Conservation (phyloP, 2,888 invertebrate species). For the Odontocolon sp. region DNA sequence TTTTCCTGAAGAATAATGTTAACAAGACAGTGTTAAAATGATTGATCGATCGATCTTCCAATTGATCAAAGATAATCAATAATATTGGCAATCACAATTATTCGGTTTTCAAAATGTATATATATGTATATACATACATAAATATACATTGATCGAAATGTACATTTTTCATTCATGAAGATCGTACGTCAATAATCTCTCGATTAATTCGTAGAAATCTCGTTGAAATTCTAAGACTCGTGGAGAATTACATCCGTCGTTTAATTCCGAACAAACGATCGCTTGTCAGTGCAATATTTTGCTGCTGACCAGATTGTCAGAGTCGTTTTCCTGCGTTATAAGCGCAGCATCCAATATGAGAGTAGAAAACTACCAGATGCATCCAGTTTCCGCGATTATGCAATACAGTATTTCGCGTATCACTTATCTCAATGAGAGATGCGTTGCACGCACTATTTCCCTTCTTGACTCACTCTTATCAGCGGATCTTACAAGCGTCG, state of each 20-base stretch:
- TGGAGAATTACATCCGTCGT: constrained; percentile 30
- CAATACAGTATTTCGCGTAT: constrained; percentile 54
- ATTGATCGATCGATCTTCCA: constrained; percentile 29
- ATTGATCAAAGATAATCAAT: constrained; percentile 18
- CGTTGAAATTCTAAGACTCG: constrained; percentile 20
- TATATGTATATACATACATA: no score
- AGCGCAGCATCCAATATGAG: neutral
- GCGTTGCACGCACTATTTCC: constrained; percentile 52
- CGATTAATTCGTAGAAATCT: constrained; percentile 8
- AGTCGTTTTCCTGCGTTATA: constrained; percentile 22
- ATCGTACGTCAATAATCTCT: neutral
- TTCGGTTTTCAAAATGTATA: neutral
- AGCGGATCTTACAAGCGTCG: constrained; percentile 13
- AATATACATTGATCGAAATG: constrained; percentile 7
- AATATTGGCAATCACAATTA: constrained; percentile 6
- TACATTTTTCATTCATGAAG: neutral
- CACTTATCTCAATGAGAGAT: constrained; percentile 15
- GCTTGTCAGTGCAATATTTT: constrained; percentile 42
- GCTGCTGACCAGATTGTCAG: constrained; percentile 34
- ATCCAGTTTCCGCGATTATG: constrained; percentile 56
- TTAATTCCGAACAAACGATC: constrained; percentile 44
- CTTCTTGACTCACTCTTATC: constrained; percentile 46
- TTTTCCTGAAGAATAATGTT: neutral
- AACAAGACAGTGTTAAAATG: neutral
- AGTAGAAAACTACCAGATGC: constrained; percentile 55